These are phyloP conservation scores for Drosophila falleni DNA, from an alignment of 2,888 invertebrate species.

Conservation along the genomic window DNA sequence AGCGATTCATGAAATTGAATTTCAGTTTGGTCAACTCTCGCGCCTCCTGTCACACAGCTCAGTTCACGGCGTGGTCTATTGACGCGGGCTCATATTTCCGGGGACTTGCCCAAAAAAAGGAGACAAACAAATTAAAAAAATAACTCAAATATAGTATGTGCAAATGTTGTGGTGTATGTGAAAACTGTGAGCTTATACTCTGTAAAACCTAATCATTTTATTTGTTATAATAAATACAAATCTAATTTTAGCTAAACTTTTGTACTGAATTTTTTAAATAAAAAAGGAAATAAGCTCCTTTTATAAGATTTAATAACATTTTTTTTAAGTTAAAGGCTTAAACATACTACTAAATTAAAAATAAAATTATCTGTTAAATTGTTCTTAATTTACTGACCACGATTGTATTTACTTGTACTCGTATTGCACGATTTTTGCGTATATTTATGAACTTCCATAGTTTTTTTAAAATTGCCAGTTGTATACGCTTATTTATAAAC, in stretches of 20 bases:
- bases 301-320: not conserved
- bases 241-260: not conserved
- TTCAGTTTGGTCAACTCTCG: slow-evolving; percentile 55
- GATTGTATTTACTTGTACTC: not conserved
- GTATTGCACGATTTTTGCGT: not conserved
- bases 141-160: slow-evolving; percentile 1
- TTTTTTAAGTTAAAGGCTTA: not conserved
- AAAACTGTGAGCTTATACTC: not conserved
- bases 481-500: not conserved
- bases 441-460: not conserved
- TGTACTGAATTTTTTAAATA: not conserved
- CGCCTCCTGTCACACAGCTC: slow-evolving; percentile 9
- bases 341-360: not conserved
- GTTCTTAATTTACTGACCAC: not conserved
- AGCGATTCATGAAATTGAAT: slow-evolving; percentile 63
- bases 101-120: not conserved
- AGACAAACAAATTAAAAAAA: not conserved
- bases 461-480: not conserved
- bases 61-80: slow-evolving; percentile 18
- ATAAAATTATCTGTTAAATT: not conserved
- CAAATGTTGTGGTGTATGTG: not conserved
- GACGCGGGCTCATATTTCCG: slow-evolving; percentile 15
- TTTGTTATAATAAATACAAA: not conserved
- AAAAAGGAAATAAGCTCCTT: not conserved
- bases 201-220: not conserved